Evolutionary conservation across 2,797 vertebrate species (phyloP).

Genomic region (Sylvilagus floridanus): DNA sequence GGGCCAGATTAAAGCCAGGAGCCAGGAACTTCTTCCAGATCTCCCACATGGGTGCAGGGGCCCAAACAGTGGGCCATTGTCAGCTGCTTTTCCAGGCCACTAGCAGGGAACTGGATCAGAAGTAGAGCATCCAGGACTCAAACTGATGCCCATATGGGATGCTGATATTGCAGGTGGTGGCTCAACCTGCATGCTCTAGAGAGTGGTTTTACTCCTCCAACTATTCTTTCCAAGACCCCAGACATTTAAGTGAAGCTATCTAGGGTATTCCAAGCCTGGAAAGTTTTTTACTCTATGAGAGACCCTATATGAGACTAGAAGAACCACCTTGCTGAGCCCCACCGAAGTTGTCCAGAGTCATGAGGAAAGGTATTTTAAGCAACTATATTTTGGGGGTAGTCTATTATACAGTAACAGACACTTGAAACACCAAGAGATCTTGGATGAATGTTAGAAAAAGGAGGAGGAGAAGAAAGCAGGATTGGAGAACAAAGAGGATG

Average conservation of each 20-base stretch:
- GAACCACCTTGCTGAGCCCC: slow-evolving; percentile 27
- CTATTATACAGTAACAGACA: not conserved
- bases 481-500: not conserved
- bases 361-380: not conserved
- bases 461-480: not conserved
- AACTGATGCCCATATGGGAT: too few relatives aligned
- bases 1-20: too few relatives aligned
- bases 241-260: not conserved
- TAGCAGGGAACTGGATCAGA: too few relatives aligned
- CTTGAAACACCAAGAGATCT: not conserved
- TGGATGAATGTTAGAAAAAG: not conserved
- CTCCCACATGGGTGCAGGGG: too few relatives aligned
- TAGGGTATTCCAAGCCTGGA: not conserved
- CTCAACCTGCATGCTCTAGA: too few relatives aligned
- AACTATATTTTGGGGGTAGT: not conserved
- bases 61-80: too few relatives aligned
- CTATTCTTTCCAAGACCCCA: not conserved
- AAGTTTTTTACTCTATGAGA: not conserved
- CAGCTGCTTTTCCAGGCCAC: too few relatives aligned
- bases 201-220: not conserved
- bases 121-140: too few relatives aligned
- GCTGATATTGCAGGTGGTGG: too few relatives aligned
- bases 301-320: not conserved
- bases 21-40: too few relatives aligned
- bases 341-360: not conserved